Base-by-base conservation (phyloP, 1,140 invertebrate species). In the Calliphora vicina region DNA sequence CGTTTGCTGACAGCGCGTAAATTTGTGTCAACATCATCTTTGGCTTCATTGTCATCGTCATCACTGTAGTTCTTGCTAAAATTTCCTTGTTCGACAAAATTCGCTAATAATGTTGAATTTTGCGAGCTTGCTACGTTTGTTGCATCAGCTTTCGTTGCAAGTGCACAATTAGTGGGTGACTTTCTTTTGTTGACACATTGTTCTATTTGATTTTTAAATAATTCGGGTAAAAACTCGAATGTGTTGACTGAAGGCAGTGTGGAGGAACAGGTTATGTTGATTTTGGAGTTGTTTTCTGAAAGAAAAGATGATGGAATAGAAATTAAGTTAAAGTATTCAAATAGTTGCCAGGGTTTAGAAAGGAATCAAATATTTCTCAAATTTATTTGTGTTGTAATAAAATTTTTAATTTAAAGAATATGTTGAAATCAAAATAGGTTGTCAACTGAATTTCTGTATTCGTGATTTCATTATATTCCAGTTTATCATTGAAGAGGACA, bases 171-270 rank as follows among this genome's bases (percentile, higher is more conserved):
- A 23, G 74, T 43, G 74, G n/a, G 35, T 43, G n/a, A 78, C n/a
- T 43, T 45, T 42, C 42, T 78, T 42, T 43, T 78, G 74, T 78
- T 78, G 74, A 67, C n/a, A 43, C 9, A 43, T 43, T 78, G 35
- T 78, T 78, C 74, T 20, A 78, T 78, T 78, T 78, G 74, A 78
- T 23, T 78, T 78, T 78, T 78, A 78, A 78, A 78, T 45, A 78
- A 43, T 43, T 78, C 74, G 15, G 74, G 74, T 13, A 78, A 15
- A 23, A 78, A 78, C 25, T 78, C 74, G 9, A 78, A 78, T 15
- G 74, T 23, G 23, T 78, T 78, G 5, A 78, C 10, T 3, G 74
- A 43, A 10, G 74, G 74, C 20, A 78, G 20, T 9, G 61, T 25
- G 2, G 35, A 0, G 12, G 35, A 20, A 78, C 10, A 45, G 20